Evolutionary conservation across 23 tunicate species (phyloP), one percentile per base, ranked within the genome.

Genomic region (Phallusia fumigata): DNA sequence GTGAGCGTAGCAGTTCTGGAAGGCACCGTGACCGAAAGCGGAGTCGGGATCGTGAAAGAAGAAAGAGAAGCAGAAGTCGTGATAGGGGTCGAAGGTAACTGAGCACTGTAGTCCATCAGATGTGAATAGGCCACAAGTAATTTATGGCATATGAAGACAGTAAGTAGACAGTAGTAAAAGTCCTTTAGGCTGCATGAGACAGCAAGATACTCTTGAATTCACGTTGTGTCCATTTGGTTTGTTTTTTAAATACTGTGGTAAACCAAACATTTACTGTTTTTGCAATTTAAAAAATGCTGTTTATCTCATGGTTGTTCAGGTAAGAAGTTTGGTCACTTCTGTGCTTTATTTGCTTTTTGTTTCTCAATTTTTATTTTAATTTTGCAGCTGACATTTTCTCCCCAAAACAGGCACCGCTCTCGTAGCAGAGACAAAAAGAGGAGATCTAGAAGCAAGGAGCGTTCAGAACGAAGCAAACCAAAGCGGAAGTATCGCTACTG

Each of bases 361-460:
- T 34, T 21, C 35, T 74, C 35, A 74, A 74, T 74, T 6, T 34
- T 18, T 58, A 6, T 93, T 88, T 88, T 79, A 88, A 88, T 84
- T 88, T 93, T 93, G 87, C 97, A 93, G 97, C 94, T 84, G 88
- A 86, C 74, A 65, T 86, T 84, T 87, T 88, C 69, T 88, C 77
- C 82, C 97, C 89, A 65, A 91, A 84, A 93, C 97, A 93, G 97
- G 97, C 91, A 86, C 78, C 92, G 85, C 26, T 93, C 97, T 31
- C 81, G 87, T 18, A 88, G 89, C 80, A 84, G 84, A 72, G 92
- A 93, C 31, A 58, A 86, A 53, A 91, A 76, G 53, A 69, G 85
- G 10, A 73, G 88, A 24, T 82, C 85, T 5, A 52, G 86, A 24
- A 78, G 85, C 80, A 45, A 53, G 50, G 74, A 75, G 1, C 35